Evolutionary conservation across 2,797 vertebrate genomes (phyloP), one percentile per base, ranked within the genome.

Genomic region (Macropodus opercularis): DNA sequence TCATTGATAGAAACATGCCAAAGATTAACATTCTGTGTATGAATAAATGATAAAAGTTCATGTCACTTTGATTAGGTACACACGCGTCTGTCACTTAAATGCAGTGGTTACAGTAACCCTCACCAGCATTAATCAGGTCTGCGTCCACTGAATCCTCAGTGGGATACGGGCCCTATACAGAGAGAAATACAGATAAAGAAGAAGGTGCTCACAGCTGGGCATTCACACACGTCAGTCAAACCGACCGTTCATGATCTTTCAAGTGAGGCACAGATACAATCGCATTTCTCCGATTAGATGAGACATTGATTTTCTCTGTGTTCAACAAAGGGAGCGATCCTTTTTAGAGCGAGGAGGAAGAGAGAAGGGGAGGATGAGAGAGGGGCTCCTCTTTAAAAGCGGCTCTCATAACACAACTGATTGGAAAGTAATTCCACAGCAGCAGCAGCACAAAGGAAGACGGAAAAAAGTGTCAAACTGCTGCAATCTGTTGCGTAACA

Each of bases 61-160:
- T n/a, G n/a, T n/a, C n/a, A n/a, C n/a, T n/a, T n/a, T n/a, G n/a
- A n/a, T n/a, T n/a, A n/a, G n/a, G 17, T 15, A 2, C 6, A 38
- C 31, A 22, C 8, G 27, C 2, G 68, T 26, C 3, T 24, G 31
- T 39, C 8, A 23, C 15, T 29, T 21, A 15, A n/a, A 22, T 11
- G 12, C 56, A 39, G 36, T 50, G 29, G 73, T 71, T 31, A 43
- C 4, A 14, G 56, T 22, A 32, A 71, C 10, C 15, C 82, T 93
- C 90, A 98, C 97, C 97, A 67, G 97, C 98, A 49, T 99, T 99
- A 80, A 99, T 99, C 50, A 99, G 93, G 76, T 99, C 98, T 64
- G 98, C 94, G 80, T 98, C 98, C 31, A 96, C 95, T 69, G 93
- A 92, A 5, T 84, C 89, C 69, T 95, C 92, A 26, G 91, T 77